Conservation (phyloP, 2,797 vertebrate genomes). For the Meda fulgida region DNA sequence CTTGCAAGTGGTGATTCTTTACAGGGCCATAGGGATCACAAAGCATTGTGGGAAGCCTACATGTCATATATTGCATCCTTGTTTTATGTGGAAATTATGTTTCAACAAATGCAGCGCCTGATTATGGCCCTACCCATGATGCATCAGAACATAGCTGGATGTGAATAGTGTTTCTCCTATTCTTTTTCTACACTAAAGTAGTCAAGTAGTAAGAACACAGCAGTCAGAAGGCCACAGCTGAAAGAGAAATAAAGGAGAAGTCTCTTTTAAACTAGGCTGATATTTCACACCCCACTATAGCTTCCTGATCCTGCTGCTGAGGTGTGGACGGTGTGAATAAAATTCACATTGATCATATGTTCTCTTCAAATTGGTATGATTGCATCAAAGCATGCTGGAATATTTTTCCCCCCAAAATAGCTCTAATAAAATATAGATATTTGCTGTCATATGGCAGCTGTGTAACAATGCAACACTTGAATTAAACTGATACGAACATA, state of each 20-base stretch:
- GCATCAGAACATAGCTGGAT: background rate
- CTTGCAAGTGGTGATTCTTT: slow-evolving; percentile 50
- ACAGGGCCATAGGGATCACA: slow-evolving; percentile 32
- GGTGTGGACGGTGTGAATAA: slow-evolving; percentile 33
- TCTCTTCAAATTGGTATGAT: slow-evolving; percentile 6
- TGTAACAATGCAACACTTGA: background rate
- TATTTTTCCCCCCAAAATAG: background rate
- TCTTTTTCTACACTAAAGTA: background rate
- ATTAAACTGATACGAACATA: background rate
- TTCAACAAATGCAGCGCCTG: slow-evolving; percentile 23
- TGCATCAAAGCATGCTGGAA: background rate
- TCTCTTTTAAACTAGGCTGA: slow-evolving; percentile 32
- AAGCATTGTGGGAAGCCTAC: slow-evolving; percentile 42
- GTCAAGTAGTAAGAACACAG: background rate
- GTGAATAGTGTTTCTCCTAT: background rate
- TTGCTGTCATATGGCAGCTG: background rate
- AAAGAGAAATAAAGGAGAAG: slow-evolving; percentile 4
- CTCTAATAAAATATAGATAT: background rate
- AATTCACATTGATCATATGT: slow-evolving; percentile 6
- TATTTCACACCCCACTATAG: slow-evolving; percentile 34
- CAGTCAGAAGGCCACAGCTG: slow-evolving; percentile 1
- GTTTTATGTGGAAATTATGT: slow-evolving; percentile 35
- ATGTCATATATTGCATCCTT: slow-evolving; percentile 23
- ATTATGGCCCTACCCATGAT: slow-evolving; percentile 28
- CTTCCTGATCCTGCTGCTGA: slow-evolving; percentile 36